A percentile compares a stretch with the other conserved stretches of the same genome.
These are phyloP conservation scores for Anarhynchus alexandrinus DNA, from an alignment of 2,113 vertebrate genomes.

Conservation along the genomic window DNA sequence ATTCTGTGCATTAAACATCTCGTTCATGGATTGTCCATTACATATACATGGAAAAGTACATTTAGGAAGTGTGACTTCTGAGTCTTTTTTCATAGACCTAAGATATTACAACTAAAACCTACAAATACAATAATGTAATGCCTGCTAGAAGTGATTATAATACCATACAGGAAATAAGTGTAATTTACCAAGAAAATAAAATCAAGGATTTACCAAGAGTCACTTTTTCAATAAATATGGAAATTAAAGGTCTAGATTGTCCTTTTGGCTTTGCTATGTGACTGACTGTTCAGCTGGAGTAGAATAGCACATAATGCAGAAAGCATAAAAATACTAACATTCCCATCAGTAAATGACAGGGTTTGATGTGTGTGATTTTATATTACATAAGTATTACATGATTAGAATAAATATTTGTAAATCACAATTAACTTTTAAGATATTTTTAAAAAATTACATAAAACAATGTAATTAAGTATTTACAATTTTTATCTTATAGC, in stretches of 20 bases:
- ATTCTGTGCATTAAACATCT: background rate
- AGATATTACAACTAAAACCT: background rate
- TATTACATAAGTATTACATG: background rate
- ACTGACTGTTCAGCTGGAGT: background rate
- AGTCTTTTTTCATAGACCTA: background rate
- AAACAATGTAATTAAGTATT: background rate
- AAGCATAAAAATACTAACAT: background rate
- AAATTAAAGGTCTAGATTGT: background rate
- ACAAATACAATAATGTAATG: background rate
- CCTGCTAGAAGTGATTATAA: background rate
- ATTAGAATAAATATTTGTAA: background rate
- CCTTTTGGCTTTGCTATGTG: background rate
- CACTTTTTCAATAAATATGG: background rate
- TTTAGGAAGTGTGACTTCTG: background rate
- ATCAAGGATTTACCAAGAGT: background rate
- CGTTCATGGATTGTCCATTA: background rate
- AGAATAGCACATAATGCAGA: background rate
- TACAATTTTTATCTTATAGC: background rate
- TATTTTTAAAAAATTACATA: background rate
- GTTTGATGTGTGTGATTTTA: background rate
- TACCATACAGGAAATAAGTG: background rate
- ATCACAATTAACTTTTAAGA: background rate
- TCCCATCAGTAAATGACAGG: background rate
- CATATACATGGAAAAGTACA: background rate
- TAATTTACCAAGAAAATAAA: background rate